These are phyloP conservation scores for Creontiades dilutus DNA, from an alignment of 2,888 invertebrate species.

Conservation along the genomic window DNA sequence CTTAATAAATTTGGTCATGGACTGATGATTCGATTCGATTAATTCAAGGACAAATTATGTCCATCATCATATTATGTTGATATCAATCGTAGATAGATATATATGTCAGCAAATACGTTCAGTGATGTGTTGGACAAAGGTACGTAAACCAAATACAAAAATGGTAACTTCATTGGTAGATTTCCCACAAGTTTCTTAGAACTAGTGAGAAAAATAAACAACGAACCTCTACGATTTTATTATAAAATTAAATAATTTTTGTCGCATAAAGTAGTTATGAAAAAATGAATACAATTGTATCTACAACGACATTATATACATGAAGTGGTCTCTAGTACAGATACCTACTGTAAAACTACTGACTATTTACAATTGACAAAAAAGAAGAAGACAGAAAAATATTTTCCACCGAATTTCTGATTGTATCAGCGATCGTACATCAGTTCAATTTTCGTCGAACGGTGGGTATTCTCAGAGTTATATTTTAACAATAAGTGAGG, in stretches of 20 bases:
- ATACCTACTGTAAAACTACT: not conserved
- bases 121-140: no score
- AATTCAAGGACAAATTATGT: no score
- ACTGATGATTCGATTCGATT: no score
- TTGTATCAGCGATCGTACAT: not conserved
- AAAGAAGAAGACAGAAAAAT: not conserved
- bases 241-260: not conserved
- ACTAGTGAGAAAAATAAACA: not conserved
- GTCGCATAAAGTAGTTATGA: not conserved
- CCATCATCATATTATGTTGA: no score
- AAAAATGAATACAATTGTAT: not conserved
- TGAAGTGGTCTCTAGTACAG: not conserved
- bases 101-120: no score
- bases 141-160: no score
- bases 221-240: not conserved
- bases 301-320: constrained; percentile 23
- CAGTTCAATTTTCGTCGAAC: no score
- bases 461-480: not conserved
- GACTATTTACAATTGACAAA: constrained; percentile 4
- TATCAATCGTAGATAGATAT: no score
- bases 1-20: no score
- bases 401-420: not conserved
- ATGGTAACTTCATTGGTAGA: no score
- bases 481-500: no score
- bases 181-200: not conserved